A percentile compares a stretch with the other conserved stretches of the same genome.
These are phyloP conservation scores for Clinocottus analis DNA, from an alignment of 2,113 vertebrate species.

Conservation along the genomic window DNA sequence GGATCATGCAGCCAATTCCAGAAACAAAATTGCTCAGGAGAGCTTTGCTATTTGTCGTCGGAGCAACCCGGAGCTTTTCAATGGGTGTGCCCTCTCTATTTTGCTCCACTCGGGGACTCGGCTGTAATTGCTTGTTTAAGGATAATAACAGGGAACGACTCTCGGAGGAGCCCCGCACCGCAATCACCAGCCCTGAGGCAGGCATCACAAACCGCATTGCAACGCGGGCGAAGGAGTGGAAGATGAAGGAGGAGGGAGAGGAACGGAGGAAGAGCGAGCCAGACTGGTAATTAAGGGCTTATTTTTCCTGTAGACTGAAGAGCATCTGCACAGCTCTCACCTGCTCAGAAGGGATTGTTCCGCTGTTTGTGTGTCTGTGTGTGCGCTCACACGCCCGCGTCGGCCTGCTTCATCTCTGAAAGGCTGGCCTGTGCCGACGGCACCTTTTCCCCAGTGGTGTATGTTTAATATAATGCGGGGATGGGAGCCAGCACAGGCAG, in stretches of 20 bases:
- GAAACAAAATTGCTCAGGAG: constrained; percentile 52
- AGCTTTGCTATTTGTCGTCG: constrained; percentile 55
- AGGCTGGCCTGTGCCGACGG: constrained; percentile 31
- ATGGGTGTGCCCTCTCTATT: constrained; percentile 74
- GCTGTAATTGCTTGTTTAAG: constrained; percentile 82
- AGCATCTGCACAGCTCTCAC: constrained; percentile 73
- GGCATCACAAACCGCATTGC: constrained; percentile 68
- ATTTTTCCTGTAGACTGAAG: constrained; percentile 69
- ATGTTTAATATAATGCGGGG: constrained; percentile 60
- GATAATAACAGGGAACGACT: constrained; percentile 81
- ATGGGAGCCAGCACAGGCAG: constrained; percentile 52
- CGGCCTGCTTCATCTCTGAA: constrained; percentile 36
- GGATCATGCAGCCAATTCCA: constrained; percentile 44
- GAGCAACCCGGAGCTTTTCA: constrained; percentile 64
- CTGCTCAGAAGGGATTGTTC: constrained; percentile 65
- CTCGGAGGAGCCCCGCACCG: constrained; percentile 64
- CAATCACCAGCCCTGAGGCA: constrained; percentile 74
- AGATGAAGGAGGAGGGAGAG: constrained; percentile 25
- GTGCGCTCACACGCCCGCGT: constrained; percentile 2
- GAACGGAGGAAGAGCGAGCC: constrained; percentile 52
- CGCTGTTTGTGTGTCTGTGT: constrained; percentile 17
- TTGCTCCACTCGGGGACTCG: constrained; percentile 67
- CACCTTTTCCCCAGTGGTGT: constrained; percentile 39
- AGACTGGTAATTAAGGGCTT: constrained; percentile 78
- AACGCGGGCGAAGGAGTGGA: constrained; percentile 49